Evolutionary conservation across 2,113 vertebrate genomes (phyloP).

Genomic region (Microcebus griseorufus): DNA sequence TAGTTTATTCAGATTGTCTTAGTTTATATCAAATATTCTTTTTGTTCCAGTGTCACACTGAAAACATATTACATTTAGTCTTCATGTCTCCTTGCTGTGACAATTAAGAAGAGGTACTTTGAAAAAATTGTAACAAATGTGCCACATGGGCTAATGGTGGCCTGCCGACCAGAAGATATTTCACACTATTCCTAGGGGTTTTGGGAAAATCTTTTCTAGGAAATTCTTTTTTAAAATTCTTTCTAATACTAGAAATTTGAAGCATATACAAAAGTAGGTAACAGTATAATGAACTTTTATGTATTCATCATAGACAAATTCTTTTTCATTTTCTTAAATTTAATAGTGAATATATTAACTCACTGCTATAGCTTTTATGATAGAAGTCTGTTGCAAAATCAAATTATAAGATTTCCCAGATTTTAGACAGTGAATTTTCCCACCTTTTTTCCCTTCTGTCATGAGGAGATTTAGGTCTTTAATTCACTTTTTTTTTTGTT

Average conservation of each 20-base stretch:
- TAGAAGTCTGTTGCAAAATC: neutral
- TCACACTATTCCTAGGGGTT: neutral
- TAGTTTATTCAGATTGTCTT: neutral
- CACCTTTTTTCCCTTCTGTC: neutral
- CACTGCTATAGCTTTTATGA: neutral
- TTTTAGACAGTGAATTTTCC: neutral
- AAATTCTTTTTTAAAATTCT: neutral
- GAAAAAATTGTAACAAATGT: neutral
- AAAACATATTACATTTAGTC: neutral
- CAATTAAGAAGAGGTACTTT: neutral
- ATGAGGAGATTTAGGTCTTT: neutral
- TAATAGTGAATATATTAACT: neutral
- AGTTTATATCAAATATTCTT: neutral
- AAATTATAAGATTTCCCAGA: neutral
- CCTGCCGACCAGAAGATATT: neutral
- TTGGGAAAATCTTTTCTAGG: neutral
- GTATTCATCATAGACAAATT: neutral
- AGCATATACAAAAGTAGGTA: neutral
- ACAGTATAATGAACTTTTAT: neutral
- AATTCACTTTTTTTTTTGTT: neutral
- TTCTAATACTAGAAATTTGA: neutral
- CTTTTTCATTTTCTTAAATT: neutral
- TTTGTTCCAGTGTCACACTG: neutral
- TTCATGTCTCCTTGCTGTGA: neutral
- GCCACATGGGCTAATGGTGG: neutral